Percentiles rank a stretch among this genome's conserved stretches.
These are phyloP conservation scores for Neuroterus valhalla DNA, from an alignment of 1,140 invertebrate species.

Conservation along the genomic window DNA sequence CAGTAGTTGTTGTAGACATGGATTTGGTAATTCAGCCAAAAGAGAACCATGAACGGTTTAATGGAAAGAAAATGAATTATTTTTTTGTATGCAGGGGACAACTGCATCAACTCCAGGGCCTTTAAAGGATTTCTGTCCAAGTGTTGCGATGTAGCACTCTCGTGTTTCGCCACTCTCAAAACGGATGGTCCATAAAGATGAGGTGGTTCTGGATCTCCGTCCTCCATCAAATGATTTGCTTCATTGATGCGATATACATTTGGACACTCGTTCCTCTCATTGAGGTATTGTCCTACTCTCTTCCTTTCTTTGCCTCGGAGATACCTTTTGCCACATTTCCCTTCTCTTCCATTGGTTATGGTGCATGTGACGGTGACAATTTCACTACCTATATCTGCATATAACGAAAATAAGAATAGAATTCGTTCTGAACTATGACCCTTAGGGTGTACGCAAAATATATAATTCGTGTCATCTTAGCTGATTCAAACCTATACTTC, in stretches of 20 bases:
- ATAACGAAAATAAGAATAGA: too few species aligned
- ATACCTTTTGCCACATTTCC: slow-evolving; percentile 26
- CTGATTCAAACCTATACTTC: too few species aligned
- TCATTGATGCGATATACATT: not conserved
- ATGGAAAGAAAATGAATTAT: not conserved
- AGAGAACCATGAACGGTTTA: not conserved
- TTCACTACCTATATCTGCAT: not conserved
- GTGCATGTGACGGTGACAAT: not conserved
- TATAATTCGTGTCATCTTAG: too few species aligned
- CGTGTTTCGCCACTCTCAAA: not conserved
- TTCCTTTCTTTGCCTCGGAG: not conserved
- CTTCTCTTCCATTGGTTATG: not conserved
- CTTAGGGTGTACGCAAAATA: too few species aligned
- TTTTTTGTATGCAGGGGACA: not conserved
- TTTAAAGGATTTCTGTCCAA: not conserved
- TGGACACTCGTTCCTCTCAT: not conserved
- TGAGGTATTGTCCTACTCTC: not conserved
- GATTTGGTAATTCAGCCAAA: not conserved
- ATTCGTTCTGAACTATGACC: too few species aligned
- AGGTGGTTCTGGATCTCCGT: not conserved
- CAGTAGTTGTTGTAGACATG: not conserved
- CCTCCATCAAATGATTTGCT: not conserved
- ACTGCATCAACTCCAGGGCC: not conserved
- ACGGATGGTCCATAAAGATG: not conserved
- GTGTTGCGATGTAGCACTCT: not conserved